Base-by-base conservation (phyloP, 2,888 invertebrate species). In the Calliopum simillimum region DNA sequence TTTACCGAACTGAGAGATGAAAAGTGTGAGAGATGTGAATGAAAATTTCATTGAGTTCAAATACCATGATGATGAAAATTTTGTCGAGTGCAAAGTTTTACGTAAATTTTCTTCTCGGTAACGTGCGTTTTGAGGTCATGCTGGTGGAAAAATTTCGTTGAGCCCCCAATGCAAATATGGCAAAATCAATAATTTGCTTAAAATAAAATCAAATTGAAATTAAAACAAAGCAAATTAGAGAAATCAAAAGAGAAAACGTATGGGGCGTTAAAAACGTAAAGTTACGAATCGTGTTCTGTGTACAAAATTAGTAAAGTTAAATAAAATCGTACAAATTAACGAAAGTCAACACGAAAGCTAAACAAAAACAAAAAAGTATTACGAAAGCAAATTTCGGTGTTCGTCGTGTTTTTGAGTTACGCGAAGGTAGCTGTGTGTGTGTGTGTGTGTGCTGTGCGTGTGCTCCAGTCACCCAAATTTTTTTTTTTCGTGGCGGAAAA, bases 401-500 rank as follows among this genome's bases (percentile, higher is more conserved):
- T 23, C 14, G 14, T 56, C 53, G 53, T 21, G 19, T 55, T 16
- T 46, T 19, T 61, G 46, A 16, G 61, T 61, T 8, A 46, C 13
- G 44, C 13, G 61, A 44, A 19, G n/a, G 44, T 23, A 44, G 13
- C 25, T 33, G 25, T n/a, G n/a, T 56, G n/a, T n/a, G 64, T 41
- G 16, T 19, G 64, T 16, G 63, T 49, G 25, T 49, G 44, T 25
- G 25, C n/a, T 33, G 33, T 33, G 33, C 21, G 19, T 51, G 49
- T 75, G 81, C 83, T 83, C 82, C 79, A 83, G 79, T 82, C 83
- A 82, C 82, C 82, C 83, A 82, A 83, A n/a, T n/a, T 79, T 82
- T 83, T 51, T 64, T 53, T 59, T 47, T 19, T 61, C 3, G 2
- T 61, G 23, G 23, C 13, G 33, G 41, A 19, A 64, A 63, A 25